Evolutionary conservation across 2,113 vertebrate species (phyloP).

Genomic region (Rhynchomys soricoides): DNA sequence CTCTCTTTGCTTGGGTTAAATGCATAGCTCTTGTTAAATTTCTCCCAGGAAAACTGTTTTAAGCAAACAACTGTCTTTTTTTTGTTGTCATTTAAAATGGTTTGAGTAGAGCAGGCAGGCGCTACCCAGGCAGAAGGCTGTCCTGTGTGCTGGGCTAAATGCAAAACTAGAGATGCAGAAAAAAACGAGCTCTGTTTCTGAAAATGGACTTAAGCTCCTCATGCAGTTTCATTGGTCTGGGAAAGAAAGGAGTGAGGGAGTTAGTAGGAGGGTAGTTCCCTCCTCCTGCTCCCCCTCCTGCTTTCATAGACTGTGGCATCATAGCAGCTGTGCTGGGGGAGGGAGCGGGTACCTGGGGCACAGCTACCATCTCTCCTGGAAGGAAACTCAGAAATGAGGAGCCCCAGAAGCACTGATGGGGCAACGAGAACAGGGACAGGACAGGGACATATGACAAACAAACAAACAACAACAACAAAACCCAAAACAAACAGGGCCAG

Average conservation of each 20-base stretch:
- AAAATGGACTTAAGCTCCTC: neutral
- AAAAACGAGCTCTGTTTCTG: neutral
- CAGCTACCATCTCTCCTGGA: accelerated
- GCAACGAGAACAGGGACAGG: no score
- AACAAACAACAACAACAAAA: neutral
- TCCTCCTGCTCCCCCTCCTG: no score
- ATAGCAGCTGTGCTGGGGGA: accelerated
- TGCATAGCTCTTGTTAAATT: neutral
- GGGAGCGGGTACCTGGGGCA: neutral
- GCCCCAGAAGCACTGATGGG: neutral
- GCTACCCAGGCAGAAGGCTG: neutral
- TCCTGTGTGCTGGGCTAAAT: neutral
- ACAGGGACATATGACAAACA: no score
- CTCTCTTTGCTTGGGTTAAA: neutral
- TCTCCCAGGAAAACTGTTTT: neutral
- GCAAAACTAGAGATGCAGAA: neutral
- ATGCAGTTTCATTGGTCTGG: neutral
- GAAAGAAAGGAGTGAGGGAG: neutral
- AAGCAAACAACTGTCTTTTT: neutral
- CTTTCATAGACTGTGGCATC: no score
- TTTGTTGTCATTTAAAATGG: neutral
- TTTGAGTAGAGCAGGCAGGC: neutral
- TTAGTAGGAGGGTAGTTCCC: neutral
- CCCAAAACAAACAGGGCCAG: neutral
- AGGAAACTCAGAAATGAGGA: neutral